A percentile compares a stretch with the other conserved stretches of the same genome.
Conservation (phyloP, 2,888 invertebrate species). For the Drosophila fulvimacula region DNA sequence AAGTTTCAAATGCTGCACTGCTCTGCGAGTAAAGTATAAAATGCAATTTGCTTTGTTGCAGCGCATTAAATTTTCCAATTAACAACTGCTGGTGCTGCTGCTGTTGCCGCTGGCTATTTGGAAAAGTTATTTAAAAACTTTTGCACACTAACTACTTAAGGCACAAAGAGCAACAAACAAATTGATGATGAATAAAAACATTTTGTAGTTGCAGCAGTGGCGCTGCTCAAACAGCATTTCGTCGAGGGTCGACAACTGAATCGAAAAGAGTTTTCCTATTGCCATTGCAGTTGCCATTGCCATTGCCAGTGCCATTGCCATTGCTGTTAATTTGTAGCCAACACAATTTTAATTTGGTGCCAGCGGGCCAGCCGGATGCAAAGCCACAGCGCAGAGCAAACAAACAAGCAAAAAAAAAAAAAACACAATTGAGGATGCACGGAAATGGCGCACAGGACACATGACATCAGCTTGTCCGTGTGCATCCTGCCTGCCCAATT, state of each 20-base stretch:
- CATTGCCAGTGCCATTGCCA: constrained; percentile 20
- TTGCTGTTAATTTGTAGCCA: constrained; percentile 64
- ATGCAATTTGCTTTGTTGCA: constrained; percentile 8
- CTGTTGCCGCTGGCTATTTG: constrained; percentile 10
- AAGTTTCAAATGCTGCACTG: not conserved
- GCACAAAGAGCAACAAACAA: constrained; percentile 48
- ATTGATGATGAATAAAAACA: constrained; percentile 71
- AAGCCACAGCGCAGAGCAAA: constrained; percentile 14
- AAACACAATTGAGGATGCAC: constrained; percentile 4
- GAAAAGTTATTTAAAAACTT: constrained; percentile 32
- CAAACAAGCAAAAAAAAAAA: not conserved
- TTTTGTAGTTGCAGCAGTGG: constrained; percentile 36
- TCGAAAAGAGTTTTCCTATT: constrained; percentile 1
- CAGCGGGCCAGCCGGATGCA: constrained; percentile 12
- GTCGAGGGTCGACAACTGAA: constrained; percentile 17
- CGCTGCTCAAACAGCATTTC: constrained; percentile 11
- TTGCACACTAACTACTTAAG: constrained; percentile 20
- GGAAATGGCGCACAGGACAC: constrained; percentile 50
- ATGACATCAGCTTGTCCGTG: constrained; percentile 7
- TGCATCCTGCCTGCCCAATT: constrained; percentile 15
- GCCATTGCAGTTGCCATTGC: constrained; percentile 39
- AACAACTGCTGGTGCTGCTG: constrained; percentile 2
- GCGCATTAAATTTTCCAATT: constrained; percentile 24
- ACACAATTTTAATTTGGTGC: constrained; percentile 62
- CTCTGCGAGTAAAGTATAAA: not conserved